phyloP scores from a whole-genome alignment of 2,113 vertebrate genomes.

The Syngnathus floridae region DNA sequence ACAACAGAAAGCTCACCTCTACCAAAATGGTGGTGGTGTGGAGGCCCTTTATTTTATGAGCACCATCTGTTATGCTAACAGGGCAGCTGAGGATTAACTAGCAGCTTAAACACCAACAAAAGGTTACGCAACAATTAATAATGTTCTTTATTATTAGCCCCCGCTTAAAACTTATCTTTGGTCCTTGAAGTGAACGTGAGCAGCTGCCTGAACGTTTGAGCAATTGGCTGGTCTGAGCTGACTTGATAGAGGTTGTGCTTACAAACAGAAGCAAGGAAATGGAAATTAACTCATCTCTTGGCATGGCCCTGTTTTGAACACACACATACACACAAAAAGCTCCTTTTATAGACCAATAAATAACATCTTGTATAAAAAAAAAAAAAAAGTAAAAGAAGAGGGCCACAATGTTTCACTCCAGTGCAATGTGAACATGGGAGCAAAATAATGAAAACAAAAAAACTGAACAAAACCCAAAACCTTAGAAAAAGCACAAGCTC shows the following conservation, averaged over 20 bases:
- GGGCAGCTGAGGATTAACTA: slow-evolving; percentile 68
- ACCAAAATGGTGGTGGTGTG: slow-evolving; percentile 39
- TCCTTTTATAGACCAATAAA: slow-evolving; percentile 79
- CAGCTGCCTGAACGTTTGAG: slow-evolving; percentile 62
- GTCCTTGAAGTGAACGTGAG: slow-evolving; percentile 75
- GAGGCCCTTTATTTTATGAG: slow-evolving; percentile 57
- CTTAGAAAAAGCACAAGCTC: slow-evolving; percentile 78
- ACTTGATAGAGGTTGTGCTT: slow-evolving; percentile 75
- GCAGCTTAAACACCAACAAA: slow-evolving; percentile 69
- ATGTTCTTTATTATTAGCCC: slow-evolving; percentile 63
- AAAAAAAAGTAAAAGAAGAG: slow-evolving; percentile 63
- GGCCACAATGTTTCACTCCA: slow-evolving; percentile 73
- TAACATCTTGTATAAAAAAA: slow-evolving; percentile 74
- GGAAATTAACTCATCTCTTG: slow-evolving; percentile 52
- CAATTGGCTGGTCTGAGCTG: slow-evolving; percentile 70
- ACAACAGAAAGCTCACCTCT: slow-evolving; percentile 33
- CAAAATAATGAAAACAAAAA: slow-evolving; percentile 51
- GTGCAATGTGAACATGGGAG: slow-evolving; percentile 72
- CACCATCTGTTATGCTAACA: slow-evolving; percentile 68
- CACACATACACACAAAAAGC: slow-evolving; percentile 41
- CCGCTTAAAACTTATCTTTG: slow-evolving; percentile 82
- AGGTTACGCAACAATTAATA: slow-evolving; percentile 52
- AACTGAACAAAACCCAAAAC: slow-evolving; percentile 46
- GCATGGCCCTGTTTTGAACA: slow-evolving; percentile 64
- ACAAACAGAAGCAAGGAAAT: slow-evolving; percentile 53